Percentiles rank a stretch among this genome's conserved stretches.
Conservation (phyloP, 2,797 vertebrate species). For the Cossypha caffra region DNA sequence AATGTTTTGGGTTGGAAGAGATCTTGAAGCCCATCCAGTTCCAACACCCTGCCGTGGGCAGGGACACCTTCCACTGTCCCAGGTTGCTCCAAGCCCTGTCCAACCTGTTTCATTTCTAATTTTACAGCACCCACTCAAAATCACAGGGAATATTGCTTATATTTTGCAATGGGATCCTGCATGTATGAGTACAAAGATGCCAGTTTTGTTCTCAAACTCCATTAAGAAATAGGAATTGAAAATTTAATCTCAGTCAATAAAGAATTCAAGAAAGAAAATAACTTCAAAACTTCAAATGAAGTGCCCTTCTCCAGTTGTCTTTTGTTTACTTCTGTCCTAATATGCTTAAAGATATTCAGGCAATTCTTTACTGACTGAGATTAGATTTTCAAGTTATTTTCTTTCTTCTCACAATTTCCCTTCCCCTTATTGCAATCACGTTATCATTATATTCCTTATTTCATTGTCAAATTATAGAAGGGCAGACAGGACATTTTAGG, state of each 20-base stretch:
- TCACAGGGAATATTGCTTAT: background rate
- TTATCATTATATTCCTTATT: background rate
- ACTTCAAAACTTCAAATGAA: no score
- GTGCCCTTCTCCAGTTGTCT: no score
- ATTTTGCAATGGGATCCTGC: background rate
- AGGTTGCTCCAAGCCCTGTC: fast-evolving
- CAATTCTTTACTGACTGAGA: no score
- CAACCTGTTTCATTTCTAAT: background rate
- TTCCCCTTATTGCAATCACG: background rate
- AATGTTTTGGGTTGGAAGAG: background rate
- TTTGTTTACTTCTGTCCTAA: no score
- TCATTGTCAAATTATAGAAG: background rate
- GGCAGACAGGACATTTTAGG: background rate
- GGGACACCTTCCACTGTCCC: background rate
- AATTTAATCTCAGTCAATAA: background rate
- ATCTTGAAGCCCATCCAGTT: background rate
- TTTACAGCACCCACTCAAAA: background rate
- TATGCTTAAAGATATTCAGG: no score
- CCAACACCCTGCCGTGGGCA: background rate
- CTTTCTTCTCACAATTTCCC: background rate
- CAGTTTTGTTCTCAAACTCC: fast-evolving
- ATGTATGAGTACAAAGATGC: fast-evolving
- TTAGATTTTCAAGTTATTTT: background rate
- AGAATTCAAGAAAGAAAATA: background rate
- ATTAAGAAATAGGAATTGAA: background rate